Evolutionary conservation across 1,140 invertebrate species (phyloP).

Genomic region (Ceratosolen fusciceps): DNA sequence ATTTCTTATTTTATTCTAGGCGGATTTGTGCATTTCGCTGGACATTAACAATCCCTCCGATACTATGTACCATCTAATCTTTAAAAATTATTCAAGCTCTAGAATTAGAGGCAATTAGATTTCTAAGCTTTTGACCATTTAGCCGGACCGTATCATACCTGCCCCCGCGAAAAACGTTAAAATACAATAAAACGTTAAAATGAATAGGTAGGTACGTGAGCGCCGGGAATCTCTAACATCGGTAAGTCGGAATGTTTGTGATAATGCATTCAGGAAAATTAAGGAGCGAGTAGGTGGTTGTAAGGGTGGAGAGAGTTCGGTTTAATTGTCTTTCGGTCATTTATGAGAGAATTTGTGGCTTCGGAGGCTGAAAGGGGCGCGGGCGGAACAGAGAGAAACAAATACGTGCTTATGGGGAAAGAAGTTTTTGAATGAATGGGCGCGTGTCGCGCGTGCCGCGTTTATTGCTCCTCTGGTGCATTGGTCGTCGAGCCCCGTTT

Average conservation of each 20-base stretch:
- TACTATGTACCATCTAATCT: too few relatives aligned
- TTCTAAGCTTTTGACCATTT: too few relatives aligned
- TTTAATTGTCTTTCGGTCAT: conserved; percentile 15
- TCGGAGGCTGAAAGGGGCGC: neutral
- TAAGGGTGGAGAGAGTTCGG: neutral
- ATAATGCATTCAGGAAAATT: neutral
- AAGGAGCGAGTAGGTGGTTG: neutral
- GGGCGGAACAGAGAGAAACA: neutral
- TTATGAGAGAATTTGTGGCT: conserved; percentile 40
- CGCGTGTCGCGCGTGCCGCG: conserved; percentile 26
- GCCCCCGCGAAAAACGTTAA: too few relatives aligned
- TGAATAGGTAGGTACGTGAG: too few relatives aligned
- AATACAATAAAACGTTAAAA: too few relatives aligned
- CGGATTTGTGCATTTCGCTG: too few relatives aligned
- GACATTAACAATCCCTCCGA: too few relatives aligned
- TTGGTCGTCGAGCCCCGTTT: conserved; percentile 26
- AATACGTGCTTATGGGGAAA: conserved; percentile 39
- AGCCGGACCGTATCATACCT: too few relatives aligned
- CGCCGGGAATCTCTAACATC: too few relatives aligned
- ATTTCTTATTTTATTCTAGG: conserved; percentile 18
- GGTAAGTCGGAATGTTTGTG: too few relatives aligned
- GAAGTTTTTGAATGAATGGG: conserved; percentile 44
- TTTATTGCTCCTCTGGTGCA: conserved; percentile 38
- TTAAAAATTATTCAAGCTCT: too few relatives aligned
- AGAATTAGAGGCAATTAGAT: too few relatives aligned